phyloP scores from a whole-genome alignment of 2,888 invertebrate genomes.

The Meandrusa payeni region DNA sequence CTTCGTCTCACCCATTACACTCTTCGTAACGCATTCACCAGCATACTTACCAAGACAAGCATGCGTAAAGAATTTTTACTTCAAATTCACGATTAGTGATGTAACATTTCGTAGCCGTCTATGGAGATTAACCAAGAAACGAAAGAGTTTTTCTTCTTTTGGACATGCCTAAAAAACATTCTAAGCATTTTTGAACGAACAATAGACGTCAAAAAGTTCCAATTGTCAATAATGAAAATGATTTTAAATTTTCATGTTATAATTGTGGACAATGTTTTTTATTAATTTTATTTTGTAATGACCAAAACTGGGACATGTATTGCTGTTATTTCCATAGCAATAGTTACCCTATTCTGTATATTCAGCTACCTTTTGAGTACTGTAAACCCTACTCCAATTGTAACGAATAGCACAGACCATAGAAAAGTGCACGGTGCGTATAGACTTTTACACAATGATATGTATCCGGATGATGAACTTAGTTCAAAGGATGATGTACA shows the following conservation, averaged over 20 bases:
- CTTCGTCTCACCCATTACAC: no score
- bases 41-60: no score
- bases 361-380: constrained; percentile 41
- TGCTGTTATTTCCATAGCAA: constrained; percentile 26
- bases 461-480: constrained; percentile 25
- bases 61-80: no score
- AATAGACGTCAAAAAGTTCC: constrained; percentile 1
- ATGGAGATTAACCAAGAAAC: no score
- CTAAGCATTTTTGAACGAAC: no score
- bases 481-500: constrained; percentile 26
- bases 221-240: constrained; percentile 4
- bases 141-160: no score
- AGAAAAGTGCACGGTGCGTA: no score
- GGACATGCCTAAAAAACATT: no score
- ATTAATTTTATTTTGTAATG: constrained; percentile 27
- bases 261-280: background rate
- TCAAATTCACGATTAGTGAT: no score
- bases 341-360: constrained; percentile 36
- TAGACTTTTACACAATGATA: no score
- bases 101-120: no score
- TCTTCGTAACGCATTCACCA: no score
- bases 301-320: constrained; percentile 30
- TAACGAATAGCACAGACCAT: background rate
- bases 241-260: background rate
- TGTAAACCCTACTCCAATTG: constrained; percentile 39